A percentile compares a stretch with the other conserved stretches of the same genome.
These are phyloP conservation scores for Meloidogyne chitwoodi DNA, from an alignment of 1,140 invertebrate species.

Conservation along the genomic window DNA sequence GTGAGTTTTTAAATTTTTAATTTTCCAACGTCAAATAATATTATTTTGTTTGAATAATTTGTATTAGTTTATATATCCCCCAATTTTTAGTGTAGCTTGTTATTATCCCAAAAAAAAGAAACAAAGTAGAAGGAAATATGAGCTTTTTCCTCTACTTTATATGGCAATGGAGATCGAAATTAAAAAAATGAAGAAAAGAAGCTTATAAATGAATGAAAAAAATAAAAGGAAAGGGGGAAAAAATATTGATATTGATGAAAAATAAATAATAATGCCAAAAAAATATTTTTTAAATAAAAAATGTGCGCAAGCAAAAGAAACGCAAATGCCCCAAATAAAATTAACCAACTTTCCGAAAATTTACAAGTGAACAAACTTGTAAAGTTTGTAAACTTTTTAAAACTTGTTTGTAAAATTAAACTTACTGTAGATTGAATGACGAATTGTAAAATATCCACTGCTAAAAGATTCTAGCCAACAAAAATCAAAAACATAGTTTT, in stretches of 20 bases:
- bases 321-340: too few relatives aligned
- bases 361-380: too few relatives aligned
- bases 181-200: neutral
- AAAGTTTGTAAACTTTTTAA: too few relatives aligned
- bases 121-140: neutral
- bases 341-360: too few relatives aligned
- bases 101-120: neutral
- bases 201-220: neutral
- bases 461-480: too few relatives aligned
- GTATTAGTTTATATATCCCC: too few relatives aligned
- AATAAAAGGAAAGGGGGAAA: neutral
- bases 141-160: neutral
- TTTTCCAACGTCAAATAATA: too few relatives aligned
- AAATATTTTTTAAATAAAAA: neutral
- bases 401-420: too few relatives aligned
- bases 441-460: too few relatives aligned
- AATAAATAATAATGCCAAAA: neutral
- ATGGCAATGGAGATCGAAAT: neutral
- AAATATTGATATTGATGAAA: neutral
- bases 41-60: neutral
- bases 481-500: too few relatives aligned
- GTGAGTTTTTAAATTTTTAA: neutral
- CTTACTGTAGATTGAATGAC: too few relatives aligned
- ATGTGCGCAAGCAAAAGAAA: neutral
- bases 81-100: neutral